Percentiles rank a stretch among this genome's conserved stretches.
Evolutionary conservation across 2,797 vertebrate species (phyloP).

Genomic region (Sebastiscus albofasciatus): DNA sequence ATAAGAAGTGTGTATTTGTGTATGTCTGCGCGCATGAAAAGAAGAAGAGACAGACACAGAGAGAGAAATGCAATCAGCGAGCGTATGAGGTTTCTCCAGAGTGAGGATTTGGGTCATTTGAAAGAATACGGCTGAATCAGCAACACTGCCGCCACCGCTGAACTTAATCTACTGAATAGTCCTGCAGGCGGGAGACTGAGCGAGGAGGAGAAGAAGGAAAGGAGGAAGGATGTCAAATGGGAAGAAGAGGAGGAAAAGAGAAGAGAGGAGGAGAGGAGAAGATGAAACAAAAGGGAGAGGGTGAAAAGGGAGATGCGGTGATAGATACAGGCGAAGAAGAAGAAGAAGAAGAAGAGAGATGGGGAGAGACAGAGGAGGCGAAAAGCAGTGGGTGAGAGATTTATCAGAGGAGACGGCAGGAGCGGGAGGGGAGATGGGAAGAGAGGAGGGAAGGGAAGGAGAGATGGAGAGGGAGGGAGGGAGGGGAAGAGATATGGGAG

Average conservation of each 20-base stretch:
- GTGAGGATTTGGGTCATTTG: conserved; percentile 95
- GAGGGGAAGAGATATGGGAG: conserved; percentile 27
- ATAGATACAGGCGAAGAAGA: not conserved
- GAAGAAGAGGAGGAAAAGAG: conserved; percentile 13
- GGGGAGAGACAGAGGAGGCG: conserved; percentile 43
- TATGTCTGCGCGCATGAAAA: conserved; percentile 40
- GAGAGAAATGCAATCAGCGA: conserved; percentile 84
- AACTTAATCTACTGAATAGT: conserved; percentile 85
- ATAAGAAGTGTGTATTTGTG: conserved; percentile 62
- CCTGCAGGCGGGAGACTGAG: conserved; percentile 73
- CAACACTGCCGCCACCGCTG: conserved; percentile 77
- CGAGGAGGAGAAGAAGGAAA: conserved; percentile 27
- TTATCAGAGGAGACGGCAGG: conserved; percentile 66
- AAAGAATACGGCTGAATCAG: conserved; percentile 93
- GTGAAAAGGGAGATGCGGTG: not conserved
- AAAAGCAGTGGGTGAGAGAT: conserved; percentile 62
- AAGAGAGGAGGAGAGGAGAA: not conserved
- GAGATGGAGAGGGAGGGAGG: conserved; percentile 8
- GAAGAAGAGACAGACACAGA: conserved; percentile 41
- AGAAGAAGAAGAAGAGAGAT: not conserved
- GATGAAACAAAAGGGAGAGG: conserved; percentile 27
- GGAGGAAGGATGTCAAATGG: conserved; percentile 42
- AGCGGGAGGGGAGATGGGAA: conserved; percentile 41
- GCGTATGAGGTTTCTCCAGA: conserved; percentile 89
- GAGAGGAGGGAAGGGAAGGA: conserved; percentile 6